Conservation (phyloP, 2,113 vertebrate species). For the Empidonax traillii region DNA sequence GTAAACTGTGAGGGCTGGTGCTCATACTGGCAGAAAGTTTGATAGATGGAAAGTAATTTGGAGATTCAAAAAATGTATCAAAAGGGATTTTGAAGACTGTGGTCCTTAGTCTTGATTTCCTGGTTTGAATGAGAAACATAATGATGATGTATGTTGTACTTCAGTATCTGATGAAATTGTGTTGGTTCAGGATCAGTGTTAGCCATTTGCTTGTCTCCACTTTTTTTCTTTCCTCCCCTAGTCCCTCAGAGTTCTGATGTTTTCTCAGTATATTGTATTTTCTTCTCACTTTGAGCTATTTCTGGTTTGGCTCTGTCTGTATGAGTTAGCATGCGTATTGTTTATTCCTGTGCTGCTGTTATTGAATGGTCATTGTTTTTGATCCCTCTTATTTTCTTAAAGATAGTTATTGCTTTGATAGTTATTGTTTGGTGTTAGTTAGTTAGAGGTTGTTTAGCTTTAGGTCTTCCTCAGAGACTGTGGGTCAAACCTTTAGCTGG, state of each 20-base stretch:
- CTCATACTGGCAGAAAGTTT: neutral
- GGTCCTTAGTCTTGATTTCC: constrained; percentile 4
- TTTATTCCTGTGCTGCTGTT: neutral
- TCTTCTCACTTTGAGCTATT: neutral
- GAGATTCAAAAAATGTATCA: neutral
- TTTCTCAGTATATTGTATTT: neutral
- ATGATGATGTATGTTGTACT: neutral
- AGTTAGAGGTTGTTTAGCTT: constrained; percentile 48
- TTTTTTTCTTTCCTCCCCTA: neutral
- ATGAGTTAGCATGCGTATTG: neutral
- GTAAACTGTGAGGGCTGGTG: neutral
- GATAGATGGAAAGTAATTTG: neutral
- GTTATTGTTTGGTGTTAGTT: constrained; percentile 39
- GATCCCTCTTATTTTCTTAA: constrained; percentile 30
- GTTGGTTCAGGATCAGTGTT: neutral
- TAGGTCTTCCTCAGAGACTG: constrained; percentile 11
- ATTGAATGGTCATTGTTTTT: neutral
- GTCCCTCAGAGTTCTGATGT: neutral
- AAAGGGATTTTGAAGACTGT: neutral
- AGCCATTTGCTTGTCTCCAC: neutral
- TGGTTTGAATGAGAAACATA: neutral
- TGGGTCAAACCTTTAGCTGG: constrained; percentile 47
- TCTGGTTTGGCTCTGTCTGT: neutral
- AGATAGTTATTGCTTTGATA: constrained; percentile 26
- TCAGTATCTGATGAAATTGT: neutral